These are phyloP conservation scores for Gymnocephalus cernua DNA, from an alignment of 2,113 vertebrate species.

Conservation along the genomic window DNA sequence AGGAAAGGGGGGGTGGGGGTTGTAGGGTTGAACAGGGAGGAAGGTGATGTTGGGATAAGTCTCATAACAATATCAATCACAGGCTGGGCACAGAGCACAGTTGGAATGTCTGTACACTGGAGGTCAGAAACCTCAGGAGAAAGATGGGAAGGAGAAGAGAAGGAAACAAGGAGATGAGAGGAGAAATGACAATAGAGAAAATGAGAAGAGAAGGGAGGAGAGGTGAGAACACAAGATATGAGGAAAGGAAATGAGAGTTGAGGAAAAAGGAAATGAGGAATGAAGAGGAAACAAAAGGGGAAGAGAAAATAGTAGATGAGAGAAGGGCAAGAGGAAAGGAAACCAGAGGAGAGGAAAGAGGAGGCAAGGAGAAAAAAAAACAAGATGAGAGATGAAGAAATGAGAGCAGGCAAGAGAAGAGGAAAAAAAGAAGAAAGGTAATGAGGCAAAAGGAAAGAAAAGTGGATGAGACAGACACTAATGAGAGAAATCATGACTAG, in stretches of 20 bases:
- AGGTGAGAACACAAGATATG: slow-evolving; percentile 7
- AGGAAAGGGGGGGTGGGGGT: slow-evolving; percentile 12
- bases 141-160: slow-evolving; percentile 20
- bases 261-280: no score
- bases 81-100: slow-evolving; percentile 69
- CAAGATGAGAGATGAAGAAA: background rate
- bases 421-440: background rate
- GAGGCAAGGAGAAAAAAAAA: background rate
- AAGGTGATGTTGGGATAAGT: slow-evolving; percentile 71
- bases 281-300: background rate
- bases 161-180: slow-evolving; percentile 6
- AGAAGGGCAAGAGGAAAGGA: background rate
- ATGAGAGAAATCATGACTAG: background rate
- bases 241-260: background rate
- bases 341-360: no score
- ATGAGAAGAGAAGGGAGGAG: background rate
- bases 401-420: background rate
- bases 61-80: slow-evolving; percentile 95
- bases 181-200: background rate
- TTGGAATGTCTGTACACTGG: slow-evolving; percentile 58
- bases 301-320: no score
- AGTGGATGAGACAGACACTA: background rate
- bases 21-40: slow-evolving; percentile 34
- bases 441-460: background rate
- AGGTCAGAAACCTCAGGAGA: slow-evolving; percentile 65